Evolutionary conservation across 2,888 invertebrate species (phyloP), one percentile per base, ranked within the genome.

Genomic region (Torymus texanus): DNA sequence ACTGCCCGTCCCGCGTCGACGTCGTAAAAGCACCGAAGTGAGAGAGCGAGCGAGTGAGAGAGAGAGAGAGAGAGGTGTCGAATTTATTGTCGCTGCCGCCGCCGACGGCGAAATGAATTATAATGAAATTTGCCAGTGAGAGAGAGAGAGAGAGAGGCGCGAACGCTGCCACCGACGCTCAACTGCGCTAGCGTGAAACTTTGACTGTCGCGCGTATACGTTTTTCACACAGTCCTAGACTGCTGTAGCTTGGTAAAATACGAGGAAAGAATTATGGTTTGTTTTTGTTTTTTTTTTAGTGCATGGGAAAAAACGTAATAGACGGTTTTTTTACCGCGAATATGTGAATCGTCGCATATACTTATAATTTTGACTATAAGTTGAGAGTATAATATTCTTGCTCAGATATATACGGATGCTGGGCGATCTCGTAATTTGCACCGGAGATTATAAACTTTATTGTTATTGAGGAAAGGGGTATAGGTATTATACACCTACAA

Each of bases 1-100:
- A 84, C 79, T 78, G 80, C 77, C 75, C 81, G 77, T 63, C 50
- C 58, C 72, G 58, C 74, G 65, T 78, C 79, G 76, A 72, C 82
- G 73, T 78, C 77, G 75, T 84, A 81, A 82, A 81, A 82, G 73
- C 74, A 16, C 63, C 56, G 50, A 55, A 29, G 68, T 63, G 58
- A 50, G 75, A 70, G 70, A 75, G 50, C 4, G 67, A 53, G 73
- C 55, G 65, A 24, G 41, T 14, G 53, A 66, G 65, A 67, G 78
- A 75, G 77, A 51, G 65, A 75, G 65, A 21, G 78, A 56, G 41
- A 70, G 72, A 81, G 75, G 80, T 78, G 72, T 80, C 78, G 56
- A 77, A 80, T 83, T 80, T 78, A 78, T 75, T 75, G 61, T 63
- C 56, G n/a, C 55, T 51, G 16, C 53, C 66, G 11, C 29, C 66